phyloP scores from a whole-genome alignment of 2,113 vertebrate species.

The Spermophilus dauricus region DNA sequence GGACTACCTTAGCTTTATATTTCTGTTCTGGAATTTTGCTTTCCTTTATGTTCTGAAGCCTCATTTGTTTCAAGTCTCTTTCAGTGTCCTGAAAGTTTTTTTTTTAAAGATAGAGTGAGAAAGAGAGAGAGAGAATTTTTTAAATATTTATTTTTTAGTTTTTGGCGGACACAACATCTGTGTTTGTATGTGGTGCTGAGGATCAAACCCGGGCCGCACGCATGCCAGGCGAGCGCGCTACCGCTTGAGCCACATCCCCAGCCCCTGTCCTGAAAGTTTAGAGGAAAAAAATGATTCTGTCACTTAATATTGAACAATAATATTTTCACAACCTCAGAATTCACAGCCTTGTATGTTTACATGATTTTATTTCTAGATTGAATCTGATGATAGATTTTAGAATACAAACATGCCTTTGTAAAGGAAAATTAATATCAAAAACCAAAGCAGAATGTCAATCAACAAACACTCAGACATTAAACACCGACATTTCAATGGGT shows the following conservation, averaged over 20 bases:
- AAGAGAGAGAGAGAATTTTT: no score
- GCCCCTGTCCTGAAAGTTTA: conserved; percentile 83
- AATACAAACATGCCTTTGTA: conserved; percentile 31
- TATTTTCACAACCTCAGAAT: background rate
- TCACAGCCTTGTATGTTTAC: conserved; percentile 15
- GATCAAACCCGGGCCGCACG: no score
- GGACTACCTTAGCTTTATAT: conserved; percentile 88
- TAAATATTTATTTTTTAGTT: no score
- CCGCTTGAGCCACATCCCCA: no score
- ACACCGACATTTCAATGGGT: background rate
- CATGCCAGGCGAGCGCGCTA: no score
- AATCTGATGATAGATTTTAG: conserved; percentile 24
- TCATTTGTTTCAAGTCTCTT: conserved; percentile 86
- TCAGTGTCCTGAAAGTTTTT: conserved; percentile 86
- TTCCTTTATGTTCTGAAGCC: conserved; percentile 84
- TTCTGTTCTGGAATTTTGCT: conserved; percentile 82
- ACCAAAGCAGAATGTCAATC: background rate
- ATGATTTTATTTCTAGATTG: background rate
- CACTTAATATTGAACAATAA: background rate
- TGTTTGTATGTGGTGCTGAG: no score
- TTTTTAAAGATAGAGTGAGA: no score
- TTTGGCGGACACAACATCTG: no score
- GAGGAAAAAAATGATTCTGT: background rate
- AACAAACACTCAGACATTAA: background rate
- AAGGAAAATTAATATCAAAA: conserved; percentile 25